A percentile compares a stretch with the other conserved stretches of the same genome.
These are phyloP conservation scores for Baronia brevicornis DNA, from an alignment of 2,888 invertebrate genomes.

Conservation along the genomic window DNA sequence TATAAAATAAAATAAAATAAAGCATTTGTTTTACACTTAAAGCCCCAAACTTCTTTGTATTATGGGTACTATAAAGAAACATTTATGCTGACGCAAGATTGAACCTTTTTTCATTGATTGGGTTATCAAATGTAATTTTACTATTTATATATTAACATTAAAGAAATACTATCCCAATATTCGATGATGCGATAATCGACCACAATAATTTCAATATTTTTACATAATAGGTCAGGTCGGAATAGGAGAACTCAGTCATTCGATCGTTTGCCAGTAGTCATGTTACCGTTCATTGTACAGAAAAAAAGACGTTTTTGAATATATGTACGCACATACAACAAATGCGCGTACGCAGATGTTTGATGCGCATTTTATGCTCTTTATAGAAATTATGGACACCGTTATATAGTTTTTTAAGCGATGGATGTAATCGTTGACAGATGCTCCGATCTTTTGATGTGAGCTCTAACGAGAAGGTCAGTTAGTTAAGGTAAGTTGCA, in stretches of 20 bases:
- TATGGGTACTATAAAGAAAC: too few species aligned
- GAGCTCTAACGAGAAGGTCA: too few species aligned
- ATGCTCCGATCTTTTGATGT: slow-evolving; percentile 20
- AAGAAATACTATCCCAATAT: too few species aligned
- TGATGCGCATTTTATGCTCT: slow-evolving; percentile 57
- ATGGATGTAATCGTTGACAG: slow-evolving; percentile 32
- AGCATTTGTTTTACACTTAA: slow-evolving; percentile 1
- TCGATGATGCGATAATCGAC: too few species aligned
- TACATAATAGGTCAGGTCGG: slow-evolving; percentile 21
- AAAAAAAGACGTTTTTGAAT: slow-evolving; percentile 53
- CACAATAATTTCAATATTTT: slow-evolving; percentile 21
- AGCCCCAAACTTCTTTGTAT: too few species aligned
- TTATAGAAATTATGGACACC: slow-evolving; percentile 51
- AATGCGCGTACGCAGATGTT: slow-evolving; percentile 56
- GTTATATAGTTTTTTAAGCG: slow-evolving; percentile 41
- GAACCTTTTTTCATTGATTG: too few species aligned
- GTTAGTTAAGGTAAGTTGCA: too few species aligned
- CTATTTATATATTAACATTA: too few species aligned
- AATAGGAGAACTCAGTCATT: slow-evolving; percentile 23
- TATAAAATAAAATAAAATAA: background rate
- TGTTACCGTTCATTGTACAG: slow-evolving; percentile 39
- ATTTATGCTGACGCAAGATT: too few species aligned
- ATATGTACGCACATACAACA: too few species aligned
- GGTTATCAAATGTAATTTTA: too few species aligned
- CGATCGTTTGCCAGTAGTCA: slow-evolving; percentile 29